These are phyloP conservation scores for Cinclus cinclus DNA, from an alignment of 2,113 vertebrate species.

Conservation along the genomic window DNA sequence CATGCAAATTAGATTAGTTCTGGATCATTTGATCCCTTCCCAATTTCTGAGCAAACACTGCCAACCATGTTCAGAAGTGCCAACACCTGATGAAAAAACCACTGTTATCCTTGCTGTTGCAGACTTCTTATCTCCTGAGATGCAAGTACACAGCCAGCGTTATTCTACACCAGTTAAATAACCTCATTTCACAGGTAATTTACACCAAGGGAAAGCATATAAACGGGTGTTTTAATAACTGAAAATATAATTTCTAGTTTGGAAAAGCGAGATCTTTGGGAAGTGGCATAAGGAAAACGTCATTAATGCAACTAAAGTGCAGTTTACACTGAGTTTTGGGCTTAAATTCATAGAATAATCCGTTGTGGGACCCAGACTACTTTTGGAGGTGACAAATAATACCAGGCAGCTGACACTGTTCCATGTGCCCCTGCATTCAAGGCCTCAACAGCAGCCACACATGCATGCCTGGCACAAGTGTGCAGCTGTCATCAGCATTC, in stretches of 20 bases:
- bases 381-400: not conserved
- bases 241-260: not conserved
- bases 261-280: not conserved
- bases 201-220: not conserved
- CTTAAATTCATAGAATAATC: not conserved
- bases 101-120: not conserved
- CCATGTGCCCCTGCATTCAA: not conserved
- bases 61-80: not conserved
- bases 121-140: not conserved
- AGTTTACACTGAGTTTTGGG: not conserved
- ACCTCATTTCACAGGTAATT: conserved; percentile 21
- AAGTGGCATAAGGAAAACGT: not conserved
- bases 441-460: not conserved
- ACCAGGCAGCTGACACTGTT: not conserved
- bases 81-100: not conserved
- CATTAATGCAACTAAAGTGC: not conserved
- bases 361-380: not conserved
- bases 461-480: not conserved
- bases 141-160: not conserved
- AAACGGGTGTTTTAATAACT: not conserved
- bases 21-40: not conserved
- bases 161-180: conserved; percentile 8
- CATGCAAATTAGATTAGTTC: conserved; percentile 40
- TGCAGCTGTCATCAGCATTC: not conserved
- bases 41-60: conserved; percentile 9